Percentiles rank a stretch among this genome's conserved stretches.
Conservation (phyloP, 2,113 vertebrate genomes). For the Panthera tigris region DNA sequence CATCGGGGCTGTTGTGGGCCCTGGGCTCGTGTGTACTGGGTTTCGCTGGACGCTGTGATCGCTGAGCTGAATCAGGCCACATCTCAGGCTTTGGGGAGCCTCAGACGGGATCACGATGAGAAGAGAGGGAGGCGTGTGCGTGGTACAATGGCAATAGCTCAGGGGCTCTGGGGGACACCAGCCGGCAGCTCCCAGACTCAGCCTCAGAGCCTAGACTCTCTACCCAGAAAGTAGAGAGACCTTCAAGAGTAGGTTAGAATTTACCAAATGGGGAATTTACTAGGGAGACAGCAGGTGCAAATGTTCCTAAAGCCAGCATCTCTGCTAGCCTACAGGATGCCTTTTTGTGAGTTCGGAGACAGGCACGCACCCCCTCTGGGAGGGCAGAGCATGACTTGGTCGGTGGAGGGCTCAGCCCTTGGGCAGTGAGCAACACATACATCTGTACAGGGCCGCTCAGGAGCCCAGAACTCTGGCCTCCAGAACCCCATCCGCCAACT, state of each 20-base stretch:
- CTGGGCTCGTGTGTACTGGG: not conserved
- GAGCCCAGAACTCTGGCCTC: not conserved
- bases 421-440: not conserved
- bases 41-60: not conserved
- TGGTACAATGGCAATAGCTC: too few relatives aligned
- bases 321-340: not conserved
- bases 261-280: not conserved
- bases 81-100: not conserved
- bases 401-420: not conserved
- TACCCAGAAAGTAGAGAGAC: not conserved
- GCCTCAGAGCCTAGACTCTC: too few relatives aligned
- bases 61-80: not conserved
- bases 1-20: not conserved
- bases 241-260: not conserved
- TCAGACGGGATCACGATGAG: not conserved
- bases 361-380: fast-evolving
- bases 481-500: not conserved
- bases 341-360: not conserved
- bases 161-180: not conserved
- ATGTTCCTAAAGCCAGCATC: not conserved
- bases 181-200: not conserved
- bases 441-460: not conserved
- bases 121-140: not conserved
- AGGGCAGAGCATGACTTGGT: not conserved
- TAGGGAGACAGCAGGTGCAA: not conserved